Evolutionary conservation across 1,140 invertebrate species (phyloP).

Genomic region (Rhopalosiphum padi): DNA sequence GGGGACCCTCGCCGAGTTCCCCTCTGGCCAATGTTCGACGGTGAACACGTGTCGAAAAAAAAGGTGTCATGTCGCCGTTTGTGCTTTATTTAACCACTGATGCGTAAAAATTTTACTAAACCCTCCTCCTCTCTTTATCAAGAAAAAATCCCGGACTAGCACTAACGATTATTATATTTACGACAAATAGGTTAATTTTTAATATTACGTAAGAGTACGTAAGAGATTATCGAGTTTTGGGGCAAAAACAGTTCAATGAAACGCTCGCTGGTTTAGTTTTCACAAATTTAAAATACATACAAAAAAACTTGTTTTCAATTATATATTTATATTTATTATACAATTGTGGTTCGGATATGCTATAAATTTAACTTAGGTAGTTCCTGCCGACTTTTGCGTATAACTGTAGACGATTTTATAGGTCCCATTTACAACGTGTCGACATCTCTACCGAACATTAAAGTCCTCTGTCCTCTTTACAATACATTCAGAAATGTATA

Average conservation of each 20-base stretch:
- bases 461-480: background rate
- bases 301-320: background rate
- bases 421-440: too few species aligned
- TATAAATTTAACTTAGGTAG: background rate
- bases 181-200: background rate
- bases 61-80: background rate
- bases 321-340: background rate
- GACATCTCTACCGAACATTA: background rate
- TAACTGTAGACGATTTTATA: background rate
- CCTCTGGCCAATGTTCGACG: background rate
- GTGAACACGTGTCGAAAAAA: conserved; percentile 13
- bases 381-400: background rate
- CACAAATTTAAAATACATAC: background rate
- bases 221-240: background rate
- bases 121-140: too few species aligned
- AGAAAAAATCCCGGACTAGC: background rate
- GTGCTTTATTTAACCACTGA: background rate
- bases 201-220: background rate
- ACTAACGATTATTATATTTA: background rate
- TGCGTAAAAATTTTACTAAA: background rate
- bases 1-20: background rate
- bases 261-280: background rate
- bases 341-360: background rate
- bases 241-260: background rate
- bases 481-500: background rate